These are phyloP conservation scores for Notarius quadriscutis DNA, from an alignment of 2,113 vertebrate genomes.

Conservation along the genomic window DNA sequence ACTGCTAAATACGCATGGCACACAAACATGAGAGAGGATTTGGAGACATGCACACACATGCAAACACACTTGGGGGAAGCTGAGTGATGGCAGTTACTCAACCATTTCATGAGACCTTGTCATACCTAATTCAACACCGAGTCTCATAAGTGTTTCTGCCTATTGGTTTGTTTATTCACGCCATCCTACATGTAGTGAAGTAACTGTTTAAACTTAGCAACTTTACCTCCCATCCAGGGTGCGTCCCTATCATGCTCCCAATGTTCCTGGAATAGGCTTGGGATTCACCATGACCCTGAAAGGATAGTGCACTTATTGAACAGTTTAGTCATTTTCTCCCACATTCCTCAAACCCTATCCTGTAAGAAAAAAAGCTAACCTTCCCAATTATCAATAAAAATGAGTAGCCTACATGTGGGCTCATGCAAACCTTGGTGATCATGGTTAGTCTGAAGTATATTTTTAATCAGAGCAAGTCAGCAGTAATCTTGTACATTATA, in stretches of 20 bases:
- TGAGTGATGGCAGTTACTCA: conserved; percentile 17
- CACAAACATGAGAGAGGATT: conserved; percentile 41
- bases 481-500: conserved; percentile 48
- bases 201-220: background rate
- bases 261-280: background rate
- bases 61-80: conserved; percentile 18
- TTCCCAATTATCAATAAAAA: background rate
- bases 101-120: conserved; percentile 23
- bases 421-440: background rate
- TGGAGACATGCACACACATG: conserved; percentile 26
- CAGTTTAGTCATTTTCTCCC: background rate
- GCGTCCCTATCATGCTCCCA: background rate
- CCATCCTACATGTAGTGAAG: background rate
- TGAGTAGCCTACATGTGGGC: background rate
- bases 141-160: conserved; percentile 2
- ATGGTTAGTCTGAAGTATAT: background rate
- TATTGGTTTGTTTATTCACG: conserved; percentile 4
- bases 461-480: conserved; percentile 51
- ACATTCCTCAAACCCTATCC: background rate
- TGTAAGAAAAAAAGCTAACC: background rate
- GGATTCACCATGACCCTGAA: background rate
- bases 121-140: conserved; percentile 27
- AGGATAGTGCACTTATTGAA: background rate
- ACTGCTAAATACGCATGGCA: conserved; percentile 56
- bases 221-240: too few species aligned